Base-by-base conservation (phyloP, 92 coral and sea anemone species). In the Epizoanthus rinbou region DNA sequence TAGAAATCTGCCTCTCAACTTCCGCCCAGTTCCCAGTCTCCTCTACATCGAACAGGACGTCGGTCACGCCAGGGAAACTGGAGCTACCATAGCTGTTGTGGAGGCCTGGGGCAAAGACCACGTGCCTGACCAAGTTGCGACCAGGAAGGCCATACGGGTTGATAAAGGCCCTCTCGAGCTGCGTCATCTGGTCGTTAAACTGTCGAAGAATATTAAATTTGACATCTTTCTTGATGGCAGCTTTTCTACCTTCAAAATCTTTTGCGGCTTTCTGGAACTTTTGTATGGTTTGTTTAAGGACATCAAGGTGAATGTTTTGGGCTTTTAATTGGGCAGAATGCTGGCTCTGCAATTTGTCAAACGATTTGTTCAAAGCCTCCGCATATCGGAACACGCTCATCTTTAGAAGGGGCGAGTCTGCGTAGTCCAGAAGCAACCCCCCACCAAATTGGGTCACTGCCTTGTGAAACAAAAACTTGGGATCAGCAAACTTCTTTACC, bases 91-190 rank as follows among this genome's bases (percentile, higher is more conserved):
- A 91, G 22, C 73, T 76, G 64, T 91, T 91, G 64, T 69, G 82
- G 41, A 81, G 62, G 43, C 87, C 80, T 66, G 94, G 94, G 6
- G 94, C 94, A 57, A 91, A 91, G 28, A 89, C 85, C 80, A 91
- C 91, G 81, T 91, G 91, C 57, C 94, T 88, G 17, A 71, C 80
- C 47, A 80, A 74, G 8, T 87, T 87, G 54, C 94, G 86, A 22
- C 88, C 92, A 31, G 94, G 94, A 22, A 91, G 79, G 73, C 94
- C 94, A 57, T 91, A 91, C 18, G 94, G 91, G 71, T 91, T 86
- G 65, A 91, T 82, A 60, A 91, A 91, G 3, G 90, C 90, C 88
- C 86, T 91, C 31, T 91, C 94, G 16, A 91, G 82, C 60, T 89
- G 82, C 74, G 82, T 78, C 94, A 91, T 88, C 50, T 91, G 94